phyloP scores from a whole-genome alignment of 2,797 vertebrate genomes.

The Cyclura pinguis region DNA sequence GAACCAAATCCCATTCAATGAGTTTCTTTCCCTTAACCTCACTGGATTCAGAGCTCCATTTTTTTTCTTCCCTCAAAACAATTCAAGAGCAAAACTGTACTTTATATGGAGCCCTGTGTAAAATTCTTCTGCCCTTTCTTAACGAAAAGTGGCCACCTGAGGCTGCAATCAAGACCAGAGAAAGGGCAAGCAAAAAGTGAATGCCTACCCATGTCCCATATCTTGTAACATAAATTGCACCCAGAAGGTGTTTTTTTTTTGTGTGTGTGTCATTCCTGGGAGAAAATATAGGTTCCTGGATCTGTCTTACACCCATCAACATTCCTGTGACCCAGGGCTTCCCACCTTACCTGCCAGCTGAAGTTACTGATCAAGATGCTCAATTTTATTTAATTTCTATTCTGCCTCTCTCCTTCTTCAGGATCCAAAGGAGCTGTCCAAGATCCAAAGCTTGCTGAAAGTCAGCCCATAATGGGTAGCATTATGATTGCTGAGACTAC shows the following conservation, averaged over 20 bases:
- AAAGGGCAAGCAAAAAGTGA: background rate
- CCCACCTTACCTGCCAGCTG: background rate
- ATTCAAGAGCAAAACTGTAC: background rate
- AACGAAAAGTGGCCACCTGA: background rate
- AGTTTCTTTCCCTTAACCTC: background rate
- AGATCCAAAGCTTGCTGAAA: background rate
- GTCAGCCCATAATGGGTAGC: background rate
- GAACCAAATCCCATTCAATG: background rate
- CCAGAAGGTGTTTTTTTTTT: background rate
- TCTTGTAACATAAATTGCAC: background rate
- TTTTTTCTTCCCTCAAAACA: background rate
- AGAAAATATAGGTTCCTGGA: background rate
- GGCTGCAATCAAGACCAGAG: background rate
- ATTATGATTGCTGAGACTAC: no score
- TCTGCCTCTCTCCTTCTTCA: no score
- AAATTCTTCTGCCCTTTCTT: background rate
- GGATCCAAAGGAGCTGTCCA: background rate
- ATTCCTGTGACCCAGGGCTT: background rate
- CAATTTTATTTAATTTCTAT: no score
- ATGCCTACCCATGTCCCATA: background rate
- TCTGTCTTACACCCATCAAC: background rate
- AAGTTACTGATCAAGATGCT: background rate
- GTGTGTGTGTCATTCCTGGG: background rate
- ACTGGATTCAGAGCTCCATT: background rate
- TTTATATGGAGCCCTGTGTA: background rate